phyloP scores from a whole-genome alignment of 2,888 invertebrate species.

The Sphecodes monilicornis region DNA sequence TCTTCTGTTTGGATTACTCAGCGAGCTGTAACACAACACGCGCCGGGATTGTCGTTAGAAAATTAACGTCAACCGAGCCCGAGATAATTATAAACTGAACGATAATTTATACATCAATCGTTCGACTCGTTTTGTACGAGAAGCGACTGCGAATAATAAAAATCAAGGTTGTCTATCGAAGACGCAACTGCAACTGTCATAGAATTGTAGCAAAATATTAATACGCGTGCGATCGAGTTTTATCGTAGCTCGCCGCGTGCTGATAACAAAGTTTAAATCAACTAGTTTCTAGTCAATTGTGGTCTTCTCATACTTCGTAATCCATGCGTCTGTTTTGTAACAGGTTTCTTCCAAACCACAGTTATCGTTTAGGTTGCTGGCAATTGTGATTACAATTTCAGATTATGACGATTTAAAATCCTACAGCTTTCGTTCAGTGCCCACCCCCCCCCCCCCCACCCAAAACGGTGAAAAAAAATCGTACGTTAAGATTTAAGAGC shows the following conservation, averaged over 20 bases:
- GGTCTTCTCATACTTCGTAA: background rate
- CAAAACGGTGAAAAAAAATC: background rate
- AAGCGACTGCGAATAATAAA: slow-evolving; percentile 8
- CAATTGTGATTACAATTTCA: background rate
- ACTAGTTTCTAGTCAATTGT: slow-evolving; percentile 39
- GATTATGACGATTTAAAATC: too few species aligned
- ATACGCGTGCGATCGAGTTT: slow-evolving; percentile 32
- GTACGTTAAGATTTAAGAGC: background rate
- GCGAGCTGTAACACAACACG: background rate
- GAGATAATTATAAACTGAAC: slow-evolving; percentile 42
- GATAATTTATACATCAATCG: slow-evolving; percentile 45
- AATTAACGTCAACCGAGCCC: background rate
- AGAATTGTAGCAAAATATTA: slow-evolving; percentile 36
- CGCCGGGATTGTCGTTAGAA: background rate
- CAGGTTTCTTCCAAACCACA: background rate
- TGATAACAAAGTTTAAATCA: slow-evolving; percentile 43
- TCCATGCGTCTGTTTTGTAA: background rate
- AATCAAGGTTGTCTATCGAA: slow-evolving; percentile 25
- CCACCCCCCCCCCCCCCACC: too few species aligned
- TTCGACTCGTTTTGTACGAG: slow-evolving; percentile 5
- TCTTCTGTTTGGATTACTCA: background rate
- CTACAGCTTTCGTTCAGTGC: background rate
- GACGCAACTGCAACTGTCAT: background rate
- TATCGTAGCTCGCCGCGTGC: slow-evolving; percentile 13
- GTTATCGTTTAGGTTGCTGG: background rate